phyloP scores from a whole-genome alignment of 2,113 vertebrate species.

The Oenanthe melanoleuca region DNA sequence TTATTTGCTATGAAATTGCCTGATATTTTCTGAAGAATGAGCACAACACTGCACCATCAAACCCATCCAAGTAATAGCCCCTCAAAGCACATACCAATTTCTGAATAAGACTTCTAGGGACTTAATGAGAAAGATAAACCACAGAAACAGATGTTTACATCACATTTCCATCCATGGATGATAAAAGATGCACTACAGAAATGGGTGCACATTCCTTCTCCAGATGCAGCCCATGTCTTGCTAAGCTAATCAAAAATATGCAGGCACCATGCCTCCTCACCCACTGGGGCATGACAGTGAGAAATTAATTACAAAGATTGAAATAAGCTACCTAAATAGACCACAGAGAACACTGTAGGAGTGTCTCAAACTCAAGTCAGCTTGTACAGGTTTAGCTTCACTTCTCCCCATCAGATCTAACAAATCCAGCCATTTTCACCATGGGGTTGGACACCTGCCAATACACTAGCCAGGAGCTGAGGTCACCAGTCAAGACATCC shows the following conservation, averaged over 20 bases:
- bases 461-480: background rate
- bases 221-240: background rate
- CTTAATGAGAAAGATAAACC: background rate
- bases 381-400: background rate
- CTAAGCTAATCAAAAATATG: background rate
- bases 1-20: background rate
- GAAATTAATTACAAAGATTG: background rate
- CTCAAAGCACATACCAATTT: background rate
- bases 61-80: background rate
- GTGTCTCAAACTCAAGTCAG: background rate
- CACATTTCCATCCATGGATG: background rate
- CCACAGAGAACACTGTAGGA: rapidly evolving
- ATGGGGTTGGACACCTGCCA: rapidly evolving
- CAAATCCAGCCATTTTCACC: background rate
- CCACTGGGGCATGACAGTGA: rapidly evolving
- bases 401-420: background rate
- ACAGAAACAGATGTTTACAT: background rate
- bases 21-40: background rate
- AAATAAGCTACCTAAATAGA: background rate
- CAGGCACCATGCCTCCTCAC: background rate
- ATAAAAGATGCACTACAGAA: background rate
- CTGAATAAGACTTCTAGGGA: background rate
- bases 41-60: background rate
- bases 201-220: background rate
- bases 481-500: background rate